These are phyloP conservation scores for Trichopoda pennipes DNA, from an alignment of 2,888 invertebrate species.

Conservation along the genomic window DNA sequence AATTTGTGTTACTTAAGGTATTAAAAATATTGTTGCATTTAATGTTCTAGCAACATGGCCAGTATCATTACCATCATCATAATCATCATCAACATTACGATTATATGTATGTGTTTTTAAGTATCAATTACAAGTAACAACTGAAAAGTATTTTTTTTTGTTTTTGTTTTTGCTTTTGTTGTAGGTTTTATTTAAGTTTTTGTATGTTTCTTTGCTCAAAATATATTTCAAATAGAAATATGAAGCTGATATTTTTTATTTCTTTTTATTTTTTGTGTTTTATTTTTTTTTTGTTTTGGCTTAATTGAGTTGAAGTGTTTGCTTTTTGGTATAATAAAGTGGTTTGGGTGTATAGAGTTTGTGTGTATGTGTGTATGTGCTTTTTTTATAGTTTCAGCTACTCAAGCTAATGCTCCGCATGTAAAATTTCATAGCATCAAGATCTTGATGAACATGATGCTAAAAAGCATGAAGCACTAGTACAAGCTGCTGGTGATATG, in stretches of 20 bases:
- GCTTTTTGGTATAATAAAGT: slow-evolving; percentile 63
- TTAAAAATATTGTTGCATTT: slow-evolving; percentile 29
- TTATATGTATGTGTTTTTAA: neutral
- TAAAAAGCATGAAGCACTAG: neutral
- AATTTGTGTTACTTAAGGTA: slow-evolving; percentile 58
- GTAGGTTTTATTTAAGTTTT: too few species aligned
- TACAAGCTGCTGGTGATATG: slow-evolving; percentile 9
- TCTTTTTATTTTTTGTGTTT: slow-evolving; percentile 10
- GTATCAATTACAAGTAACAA: slow-evolving; percentile 58
- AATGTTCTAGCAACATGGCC: neutral
- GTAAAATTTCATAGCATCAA: slow-evolving; percentile 56
- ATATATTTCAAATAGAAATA: slow-evolving; percentile 40
- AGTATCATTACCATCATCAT: neutral
- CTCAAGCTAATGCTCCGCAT: slow-evolving; percentile 53
- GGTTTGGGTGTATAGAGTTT: slow-evolving; percentile 21
- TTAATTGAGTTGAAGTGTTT: slow-evolving; percentile 67
- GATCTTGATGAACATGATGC: slow-evolving; percentile 60
- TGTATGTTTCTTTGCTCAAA: neutral
- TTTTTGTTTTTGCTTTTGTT: neutral
- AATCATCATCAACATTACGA: neutral
- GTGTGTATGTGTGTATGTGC: neutral
- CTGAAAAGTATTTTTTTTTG: neutral
- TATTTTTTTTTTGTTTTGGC: slow-evolving; percentile 22
- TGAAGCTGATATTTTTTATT: slow-evolving; percentile 38
- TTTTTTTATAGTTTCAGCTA: neutral